phyloP scores from a whole-genome alignment of 1,140 invertebrate species.

The Limonius californicus region DNA sequence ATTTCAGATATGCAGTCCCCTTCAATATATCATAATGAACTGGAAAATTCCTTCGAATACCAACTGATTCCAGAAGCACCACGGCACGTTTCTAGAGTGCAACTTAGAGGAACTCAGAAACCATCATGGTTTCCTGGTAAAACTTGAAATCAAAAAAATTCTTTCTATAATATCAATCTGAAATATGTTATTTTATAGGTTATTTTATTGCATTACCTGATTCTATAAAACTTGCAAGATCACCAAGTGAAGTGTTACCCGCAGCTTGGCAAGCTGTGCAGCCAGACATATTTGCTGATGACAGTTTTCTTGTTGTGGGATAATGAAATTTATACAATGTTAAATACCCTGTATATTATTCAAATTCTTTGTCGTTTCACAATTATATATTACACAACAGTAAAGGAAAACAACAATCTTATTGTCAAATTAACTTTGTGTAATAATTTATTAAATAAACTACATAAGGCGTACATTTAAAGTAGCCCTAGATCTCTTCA shows the following conservation, averaged over 20 bases:
- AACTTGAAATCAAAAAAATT: too few species aligned
- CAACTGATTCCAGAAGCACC: slow-evolving; percentile 29
- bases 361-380: not conserved
- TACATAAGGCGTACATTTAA: too few species aligned
- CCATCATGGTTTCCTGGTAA: slow-evolving; percentile 43
- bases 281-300: slow-evolving; percentile 40
- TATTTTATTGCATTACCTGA: slow-evolving; percentile 39
- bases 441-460: too few species aligned
- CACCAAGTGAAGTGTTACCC: slow-evolving; percentile 37
- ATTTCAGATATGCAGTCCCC: slow-evolving; percentile 25
- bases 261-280: slow-evolving; percentile 40
- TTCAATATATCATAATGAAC: slow-evolving; percentile 2
- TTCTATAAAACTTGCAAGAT: slow-evolving; percentile 32
- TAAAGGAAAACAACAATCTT: not conserved
- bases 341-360: not conserved
- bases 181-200: slow-evolving; percentile 29
- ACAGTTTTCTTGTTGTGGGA: slow-evolving; percentile 28
- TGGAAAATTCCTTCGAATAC: slow-evolving; percentile 6
- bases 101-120: slow-evolving; percentile 37
- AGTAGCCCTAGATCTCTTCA: too few species aligned
- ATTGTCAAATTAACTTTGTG: too few species aligned
- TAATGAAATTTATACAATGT: not conserved
- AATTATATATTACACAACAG: not conserved
- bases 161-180: too few species aligned
- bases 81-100: slow-evolving; percentile 32